A percentile compares a stretch with the other conserved stretches of the same genome.
Evolutionary conservation across 2,888 invertebrate species (phyloP).

Genomic region (Chymomyza amoena): DNA sequence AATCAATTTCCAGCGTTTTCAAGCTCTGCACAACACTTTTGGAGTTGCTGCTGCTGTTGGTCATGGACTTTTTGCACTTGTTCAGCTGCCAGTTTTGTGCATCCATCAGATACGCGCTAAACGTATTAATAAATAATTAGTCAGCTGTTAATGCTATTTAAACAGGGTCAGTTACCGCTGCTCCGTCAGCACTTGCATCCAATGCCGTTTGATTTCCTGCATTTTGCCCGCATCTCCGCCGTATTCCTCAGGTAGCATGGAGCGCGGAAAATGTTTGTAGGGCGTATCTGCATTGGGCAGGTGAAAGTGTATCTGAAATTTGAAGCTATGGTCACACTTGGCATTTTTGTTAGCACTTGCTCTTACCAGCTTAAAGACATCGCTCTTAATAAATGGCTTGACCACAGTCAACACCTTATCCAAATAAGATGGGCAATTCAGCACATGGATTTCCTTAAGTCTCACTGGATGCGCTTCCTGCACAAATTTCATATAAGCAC

Average conservation of each 20-base stretch:
- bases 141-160: neutral
- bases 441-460: slow-evolving; percentile 83
- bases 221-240: slow-evolving; percentile 84
- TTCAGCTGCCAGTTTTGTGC: slow-evolving; percentile 79
- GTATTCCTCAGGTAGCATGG: slow-evolving; percentile 84
- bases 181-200: slow-evolving; percentile 82
- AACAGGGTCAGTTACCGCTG: slow-evolving; percentile 80
- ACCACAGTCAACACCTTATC: slow-evolving; percentile 83
- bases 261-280: slow-evolving; percentile 82
- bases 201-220: slow-evolving; percentile 82
- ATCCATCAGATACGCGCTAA: slow-evolving; percentile 82
- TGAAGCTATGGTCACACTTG: neutral
- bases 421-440: slow-evolving; percentile 83
- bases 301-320: slow-evolving; percentile 84
- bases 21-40: slow-evolving; percentile 42
- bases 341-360: neutral
- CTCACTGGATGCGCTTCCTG: slow-evolving; percentile 87
- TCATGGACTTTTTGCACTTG: slow-evolving; percentile 75
- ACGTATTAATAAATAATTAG: neutral
- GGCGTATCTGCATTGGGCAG: slow-evolving; percentile 83
- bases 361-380: slow-evolving; percentile 83
- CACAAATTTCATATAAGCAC: slow-evolving; percentile 86
- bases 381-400: slow-evolving; percentile 84
- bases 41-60: neutral
- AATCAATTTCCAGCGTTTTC: slow-evolving; percentile 68